Percentiles rank a stretch among this genome's conserved stretches.
These are phyloP conservation scores for Cryptomyrus ogoouensis DNA, from an alignment of 2,113 vertebrate species.

Conservation along the genomic window DNA sequence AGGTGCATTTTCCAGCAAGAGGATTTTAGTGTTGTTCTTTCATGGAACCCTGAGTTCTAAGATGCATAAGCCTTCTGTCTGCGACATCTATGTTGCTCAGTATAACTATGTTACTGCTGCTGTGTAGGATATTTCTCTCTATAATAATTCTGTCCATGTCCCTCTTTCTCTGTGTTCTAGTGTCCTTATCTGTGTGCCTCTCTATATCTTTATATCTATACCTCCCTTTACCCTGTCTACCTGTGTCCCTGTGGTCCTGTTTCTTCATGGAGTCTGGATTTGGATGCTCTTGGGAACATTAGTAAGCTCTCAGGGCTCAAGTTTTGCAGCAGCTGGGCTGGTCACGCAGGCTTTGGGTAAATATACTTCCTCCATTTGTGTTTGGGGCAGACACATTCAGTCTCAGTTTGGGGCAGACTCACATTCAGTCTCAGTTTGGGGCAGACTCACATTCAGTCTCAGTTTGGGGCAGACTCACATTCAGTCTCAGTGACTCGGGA, in stretches of 20 bases:
- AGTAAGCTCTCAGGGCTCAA: neutral
- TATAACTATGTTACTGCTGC: neutral
- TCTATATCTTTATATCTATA: neutral
- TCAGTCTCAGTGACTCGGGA: constrained; percentile 36
- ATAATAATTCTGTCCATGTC: neutral
- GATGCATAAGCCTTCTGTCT: neutral
- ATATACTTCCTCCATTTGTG: constrained; percentile 24
- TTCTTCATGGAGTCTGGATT: neutral
- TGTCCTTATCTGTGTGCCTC: neutral
- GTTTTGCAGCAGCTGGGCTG: constrained; percentile 2
- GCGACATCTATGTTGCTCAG: neutral
- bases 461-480: constrained; percentile 22
- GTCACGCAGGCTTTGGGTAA: constrained; percentile 17
- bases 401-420: constrained; percentile 24
- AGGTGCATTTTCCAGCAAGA: neutral
- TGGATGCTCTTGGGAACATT: constrained; percentile 6
- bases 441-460: neutral
- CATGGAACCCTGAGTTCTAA: neutral
- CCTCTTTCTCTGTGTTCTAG: neutral
- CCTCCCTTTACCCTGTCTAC: neutral
- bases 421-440: constrained; percentile 24
- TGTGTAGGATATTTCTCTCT: neutral
- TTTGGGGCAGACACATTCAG: constrained; percentile 20
- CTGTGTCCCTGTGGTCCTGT: neutral
- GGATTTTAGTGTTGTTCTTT: neutral